Evolutionary conservation across 2,888 invertebrate species (phyloP).

Genomic region (Cataglyphis cursor): DNA sequence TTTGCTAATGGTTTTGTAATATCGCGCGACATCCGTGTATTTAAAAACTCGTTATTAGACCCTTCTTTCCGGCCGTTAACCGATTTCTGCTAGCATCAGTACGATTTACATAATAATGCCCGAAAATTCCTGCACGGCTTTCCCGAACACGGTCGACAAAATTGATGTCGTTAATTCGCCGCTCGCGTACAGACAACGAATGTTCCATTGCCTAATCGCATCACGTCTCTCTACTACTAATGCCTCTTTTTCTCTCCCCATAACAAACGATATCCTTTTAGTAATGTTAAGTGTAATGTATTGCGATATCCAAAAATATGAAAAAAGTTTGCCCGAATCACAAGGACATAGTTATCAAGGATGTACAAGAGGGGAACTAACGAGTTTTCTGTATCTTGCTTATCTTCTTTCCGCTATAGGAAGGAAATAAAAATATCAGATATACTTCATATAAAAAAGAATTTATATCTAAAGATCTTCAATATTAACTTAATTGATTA

Average conservation of each 20-base stretch:
- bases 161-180: conserved; percentile 46
- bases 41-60: conserved; percentile 27
- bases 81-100: conserved; percentile 23
- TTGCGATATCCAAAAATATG: conserved; percentile 3
- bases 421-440: conserved; percentile 9
- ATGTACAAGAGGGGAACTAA: neutral
- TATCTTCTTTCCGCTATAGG: neutral
- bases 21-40: neutral
- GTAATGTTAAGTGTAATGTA: neutral
- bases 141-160: conserved; percentile 5
- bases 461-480: neutral
- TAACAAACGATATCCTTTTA: conserved; percentile 4
- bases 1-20: conserved; percentile 7
- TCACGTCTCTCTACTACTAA: conserved; percentile 14
- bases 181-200: neutral
- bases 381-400: neutral
- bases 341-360: neutral
- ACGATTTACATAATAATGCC: conserved; percentile 49
- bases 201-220: conserved; percentile 7
- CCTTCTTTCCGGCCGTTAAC: neutral
- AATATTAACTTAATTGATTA: neutral
- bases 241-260: neutral
- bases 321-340: neutral
- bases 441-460: neutral
- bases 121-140: conserved; percentile 30